phyloP scores from a whole-genome alignment of 1,140 invertebrate genomes.

The Potamilus streckersoni region DNA sequence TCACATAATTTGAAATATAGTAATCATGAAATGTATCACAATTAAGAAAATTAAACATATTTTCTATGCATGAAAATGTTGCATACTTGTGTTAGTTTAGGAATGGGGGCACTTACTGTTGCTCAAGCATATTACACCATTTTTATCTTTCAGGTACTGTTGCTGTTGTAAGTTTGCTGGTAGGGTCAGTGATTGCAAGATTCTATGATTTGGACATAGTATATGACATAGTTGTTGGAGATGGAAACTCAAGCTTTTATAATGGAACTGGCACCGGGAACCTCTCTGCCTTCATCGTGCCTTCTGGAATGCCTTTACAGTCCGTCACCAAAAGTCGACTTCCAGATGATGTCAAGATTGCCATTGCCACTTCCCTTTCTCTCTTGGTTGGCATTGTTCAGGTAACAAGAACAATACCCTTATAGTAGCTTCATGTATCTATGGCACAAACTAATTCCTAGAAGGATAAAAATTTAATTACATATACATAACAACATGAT shows the following conservation, averaged over 20 bases:
- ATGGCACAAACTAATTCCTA: no score
- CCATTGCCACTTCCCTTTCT: slow-evolving; percentile 53
- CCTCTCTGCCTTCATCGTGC: neutral
- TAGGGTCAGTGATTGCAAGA: slow-evolving; percentile 63
- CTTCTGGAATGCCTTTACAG: slow-evolving; percentile 18
- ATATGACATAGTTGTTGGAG: slow-evolving; percentile 5
- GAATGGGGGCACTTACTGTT: no score
- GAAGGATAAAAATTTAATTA: no score
- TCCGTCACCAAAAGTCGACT: slow-evolving; percentile 14
- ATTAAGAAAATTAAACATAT: no score
- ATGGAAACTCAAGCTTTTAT: slow-evolving; percentile 2
- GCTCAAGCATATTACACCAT: neutral
- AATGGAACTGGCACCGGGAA: slow-evolving; percentile 7
- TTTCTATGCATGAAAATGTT: no score
- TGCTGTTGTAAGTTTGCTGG: slow-evolving; percentile 69
- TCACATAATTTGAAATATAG: no score
- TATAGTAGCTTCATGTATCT: no score
- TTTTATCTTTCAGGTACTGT: slow-evolving; percentile 64
- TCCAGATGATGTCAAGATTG: slow-evolving; percentile 40
- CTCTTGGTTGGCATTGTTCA: slow-evolving; percentile 55
- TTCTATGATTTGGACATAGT: slow-evolving; percentile 20
- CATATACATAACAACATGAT: no score
- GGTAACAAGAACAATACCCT: slow-evolving; percentile 21
- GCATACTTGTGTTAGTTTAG: no score
- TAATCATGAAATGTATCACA: no score